These are phyloP conservation scores for Caenorhabditis doughertyi DNA, from an alignment of 2,888 invertebrate species.

Conservation along the genomic window DNA sequence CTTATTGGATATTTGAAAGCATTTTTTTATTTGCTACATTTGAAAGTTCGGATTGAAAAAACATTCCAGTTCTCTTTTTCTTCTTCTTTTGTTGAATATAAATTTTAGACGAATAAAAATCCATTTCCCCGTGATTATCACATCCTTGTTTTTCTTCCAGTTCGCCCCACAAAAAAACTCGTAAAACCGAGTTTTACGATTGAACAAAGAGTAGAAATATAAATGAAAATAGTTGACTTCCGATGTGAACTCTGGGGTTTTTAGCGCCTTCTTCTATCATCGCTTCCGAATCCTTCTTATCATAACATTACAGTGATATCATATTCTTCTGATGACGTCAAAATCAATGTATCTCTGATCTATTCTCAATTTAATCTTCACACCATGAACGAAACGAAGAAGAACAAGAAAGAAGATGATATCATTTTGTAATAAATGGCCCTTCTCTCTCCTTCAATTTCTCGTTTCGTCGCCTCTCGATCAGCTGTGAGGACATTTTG, in stretches of 20 bases:
- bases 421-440: conserved; percentile 38
- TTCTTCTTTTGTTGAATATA: no score
- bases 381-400: conserved; percentile 14
- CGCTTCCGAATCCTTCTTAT: conserved; percentile 5
- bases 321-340: conserved; percentile 29
- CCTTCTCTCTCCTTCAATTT: background rate
- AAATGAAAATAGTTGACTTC: conserved; percentile 10
- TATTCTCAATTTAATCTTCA: conserved; percentile 45
- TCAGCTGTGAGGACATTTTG: conserved; percentile 47
- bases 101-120: no score
- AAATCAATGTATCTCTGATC: conserved; percentile 19
- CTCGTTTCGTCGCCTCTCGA: conserved; percentile 20
- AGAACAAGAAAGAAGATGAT: conserved; percentile 31
- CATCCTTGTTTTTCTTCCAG: background rate
- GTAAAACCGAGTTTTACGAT: background rate
- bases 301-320: conserved; percentile 33
- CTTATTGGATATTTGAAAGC: no score
- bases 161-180: background rate
- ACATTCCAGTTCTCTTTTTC: no score
- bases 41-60: no score
- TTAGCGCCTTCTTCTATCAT: background rate
- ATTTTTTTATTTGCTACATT: no score
- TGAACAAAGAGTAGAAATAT: background rate
- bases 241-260: conserved; percentile 18
- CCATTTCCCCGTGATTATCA: no score